These are phyloP conservation scores for Amazonetta brasiliensis DNA, from an alignment of 2,797 vertebrate genomes.

Conservation along the genomic window DNA sequence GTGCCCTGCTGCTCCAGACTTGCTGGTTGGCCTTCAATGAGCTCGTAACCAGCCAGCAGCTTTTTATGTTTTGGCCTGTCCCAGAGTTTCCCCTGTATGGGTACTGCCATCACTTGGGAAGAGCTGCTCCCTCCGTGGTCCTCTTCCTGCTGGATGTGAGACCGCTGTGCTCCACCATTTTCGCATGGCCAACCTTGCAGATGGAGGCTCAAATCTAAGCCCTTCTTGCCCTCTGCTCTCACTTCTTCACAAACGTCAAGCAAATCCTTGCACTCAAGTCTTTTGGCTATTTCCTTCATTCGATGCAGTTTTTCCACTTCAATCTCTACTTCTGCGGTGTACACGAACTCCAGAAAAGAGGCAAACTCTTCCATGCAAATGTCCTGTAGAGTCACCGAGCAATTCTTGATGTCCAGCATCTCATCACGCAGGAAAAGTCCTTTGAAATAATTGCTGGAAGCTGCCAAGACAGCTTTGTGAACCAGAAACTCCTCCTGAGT, in stretches of 20 bases:
- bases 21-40: not conserved
- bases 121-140: not conserved
- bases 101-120: not conserved
- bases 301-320: slow-evolving; percentile 64
- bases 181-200: slow-evolving; percentile 37
- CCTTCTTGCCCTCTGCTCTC: slow-evolving; percentile 32
- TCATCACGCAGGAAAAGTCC: slow-evolving; percentile 71
- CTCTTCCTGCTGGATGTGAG: not conserved
- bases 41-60: not conserved
- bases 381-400: slow-evolving; percentile 66
- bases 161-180: not conserved
- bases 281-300: slow-evolving; percentile 68
- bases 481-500: slow-evolving; percentile 70
- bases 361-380: slow-evolving; percentile 74
- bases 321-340: slow-evolving; percentile 74
- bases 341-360: slow-evolving; percentile 75
- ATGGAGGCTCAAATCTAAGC: slow-evolving; percentile 47
- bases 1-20: not conserved
- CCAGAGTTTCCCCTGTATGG: slow-evolving; percentile 52
- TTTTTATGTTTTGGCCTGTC: not conserved
- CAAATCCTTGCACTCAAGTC: slow-evolving; percentile 76
- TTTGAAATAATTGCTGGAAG: slow-evolving; percentile 79
- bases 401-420: slow-evolving; percentile 44
- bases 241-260: slow-evolving; percentile 71
- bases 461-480: slow-evolving; percentile 76